A percentile compares a stretch with the other conserved stretches of the same genome.
These are phyloP conservation scores for Aphelinus certus DNA, from an alignment of 1,140 invertebrate genomes.

Conservation along the genomic window DNA sequence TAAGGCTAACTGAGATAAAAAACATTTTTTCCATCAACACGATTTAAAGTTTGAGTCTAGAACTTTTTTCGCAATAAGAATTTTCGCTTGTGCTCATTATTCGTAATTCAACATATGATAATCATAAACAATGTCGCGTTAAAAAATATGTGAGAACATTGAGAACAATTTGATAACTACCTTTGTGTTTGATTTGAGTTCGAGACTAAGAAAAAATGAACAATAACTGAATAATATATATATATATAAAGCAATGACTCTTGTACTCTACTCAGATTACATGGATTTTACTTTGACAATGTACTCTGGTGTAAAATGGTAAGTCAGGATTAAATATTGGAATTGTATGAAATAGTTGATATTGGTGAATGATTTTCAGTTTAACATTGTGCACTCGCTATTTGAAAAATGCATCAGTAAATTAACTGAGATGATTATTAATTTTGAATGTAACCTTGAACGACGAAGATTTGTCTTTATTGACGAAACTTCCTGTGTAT, in stretches of 20 bases:
- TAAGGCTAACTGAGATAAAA: too few relatives aligned
- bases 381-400: conserved; percentile 11
- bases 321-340: conserved; percentile 25
- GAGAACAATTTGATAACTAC: too few relatives aligned
- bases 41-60: too few relatives aligned
- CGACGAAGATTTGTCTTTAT: too few relatives aligned
- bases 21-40: too few relatives aligned
- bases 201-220: conserved; percentile 6
- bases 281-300: conserved; percentile 25
- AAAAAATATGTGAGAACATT: too few relatives aligned
- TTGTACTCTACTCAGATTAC: conserved; percentile 28
- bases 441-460: too few relatives aligned
- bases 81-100: too few relatives aligned
- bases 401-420: background rate
- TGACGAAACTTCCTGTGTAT: background rate
- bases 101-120: too few relatives aligned
- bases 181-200: background rate
- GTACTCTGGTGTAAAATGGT: conserved; percentile 20
- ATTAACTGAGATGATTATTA: too few relatives aligned
- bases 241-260: conserved; percentile 31
- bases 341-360: conserved; percentile 27
- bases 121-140: too few relatives aligned
- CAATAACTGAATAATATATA: conserved; percentile 19
- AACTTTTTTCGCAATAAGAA: too few relatives aligned
- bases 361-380: conserved; percentile 22